Evolutionary conservation across 2,113 vertebrate species (phyloP), one percentile per base, ranked within the genome.

Genomic region (Gopherus flavomarginatus): DNA sequence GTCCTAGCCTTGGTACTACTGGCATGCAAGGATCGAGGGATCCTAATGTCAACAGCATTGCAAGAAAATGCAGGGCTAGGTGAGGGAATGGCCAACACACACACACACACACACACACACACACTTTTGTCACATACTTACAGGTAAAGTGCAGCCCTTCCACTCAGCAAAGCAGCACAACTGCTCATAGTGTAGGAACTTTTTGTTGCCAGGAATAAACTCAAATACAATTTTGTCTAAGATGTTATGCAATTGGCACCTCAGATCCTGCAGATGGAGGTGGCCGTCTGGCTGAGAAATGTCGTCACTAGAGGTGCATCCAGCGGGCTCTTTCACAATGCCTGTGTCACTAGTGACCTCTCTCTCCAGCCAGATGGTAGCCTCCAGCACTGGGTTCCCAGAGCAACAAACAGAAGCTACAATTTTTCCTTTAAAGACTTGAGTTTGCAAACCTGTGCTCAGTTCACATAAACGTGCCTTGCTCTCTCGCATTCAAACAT

Each of bases 101-200:
- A 29, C 29, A 13, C 19, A 11, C 82, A 19, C 17, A 47, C 56
- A 65, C 3, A 19, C 65, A 38, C n/a, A 26, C 72, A 26, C 72
- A 47, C 42, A 27, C 31, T 26, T 17, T 1, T 24, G 54, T 56
- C 44, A 4, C 4, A 1, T 3, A 12, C 62, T 88, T 14, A 0
- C 56, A 5, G 56, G 22, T 38, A 50, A 27, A 14, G 56, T 50
- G 12, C 79, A 52, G 24, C 24, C 9, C 79, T 52, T 52, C 17
- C 17, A 31, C 49, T 52, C 79, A 35, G 31, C 49, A 17, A 29
- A 81, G 31, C 35, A n/a, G 49, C 14, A 75, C 0, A 17, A 65
- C 19, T 0, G 19, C 0, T 0, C 3, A 50, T 4, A 2, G 56
- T 29, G 50, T 0, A 4, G 59, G n/a, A 8, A 3, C 85, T 4